Conservation (phyloP, 2,888 invertebrate genomes). For the Euphydryas editha region DNA sequence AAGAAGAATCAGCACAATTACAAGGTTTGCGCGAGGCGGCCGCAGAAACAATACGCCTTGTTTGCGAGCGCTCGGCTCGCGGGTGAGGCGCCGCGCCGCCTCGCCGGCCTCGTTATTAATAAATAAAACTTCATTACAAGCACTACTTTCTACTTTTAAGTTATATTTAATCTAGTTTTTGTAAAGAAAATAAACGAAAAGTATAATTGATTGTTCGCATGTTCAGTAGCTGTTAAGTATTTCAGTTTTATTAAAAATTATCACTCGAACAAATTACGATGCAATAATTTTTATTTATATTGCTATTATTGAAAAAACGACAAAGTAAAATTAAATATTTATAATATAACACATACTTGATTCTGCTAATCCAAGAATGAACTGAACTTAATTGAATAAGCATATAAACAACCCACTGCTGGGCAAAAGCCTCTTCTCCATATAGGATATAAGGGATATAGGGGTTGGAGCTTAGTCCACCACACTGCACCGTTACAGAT, state of each 20-base stretch:
- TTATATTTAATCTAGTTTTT: constrained; percentile 1
- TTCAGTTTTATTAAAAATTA: neutral
- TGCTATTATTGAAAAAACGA: no score
- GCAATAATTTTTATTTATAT: neutral
- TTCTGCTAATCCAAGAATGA: no score
- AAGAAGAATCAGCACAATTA: constrained; percentile 15
- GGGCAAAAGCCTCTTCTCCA: no score
- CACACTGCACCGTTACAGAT: no score
- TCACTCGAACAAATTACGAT: neutral
- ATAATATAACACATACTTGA: no score
- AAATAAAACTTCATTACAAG: constrained; percentile 9
- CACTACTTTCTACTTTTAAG: neutral
- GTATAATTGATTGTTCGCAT: constrained; percentile 2
- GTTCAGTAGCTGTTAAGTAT: neutral
- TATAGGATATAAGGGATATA: no score
- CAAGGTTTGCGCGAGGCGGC: neutral
- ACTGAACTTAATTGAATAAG: no score
- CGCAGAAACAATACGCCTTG: constrained; percentile 4
- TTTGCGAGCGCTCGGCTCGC: constrained; percentile 1
- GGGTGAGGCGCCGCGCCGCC: neutral
- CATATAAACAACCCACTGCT: no score
- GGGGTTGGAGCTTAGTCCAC: no score
- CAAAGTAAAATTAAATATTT: no score
- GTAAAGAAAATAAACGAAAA: neutral
- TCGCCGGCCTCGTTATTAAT: neutral